Evolutionary conservation across 2,113 vertebrate genomes (phyloP), one percentile per base, ranked within the genome.

Genomic region (Zapornia atra): DNA sequence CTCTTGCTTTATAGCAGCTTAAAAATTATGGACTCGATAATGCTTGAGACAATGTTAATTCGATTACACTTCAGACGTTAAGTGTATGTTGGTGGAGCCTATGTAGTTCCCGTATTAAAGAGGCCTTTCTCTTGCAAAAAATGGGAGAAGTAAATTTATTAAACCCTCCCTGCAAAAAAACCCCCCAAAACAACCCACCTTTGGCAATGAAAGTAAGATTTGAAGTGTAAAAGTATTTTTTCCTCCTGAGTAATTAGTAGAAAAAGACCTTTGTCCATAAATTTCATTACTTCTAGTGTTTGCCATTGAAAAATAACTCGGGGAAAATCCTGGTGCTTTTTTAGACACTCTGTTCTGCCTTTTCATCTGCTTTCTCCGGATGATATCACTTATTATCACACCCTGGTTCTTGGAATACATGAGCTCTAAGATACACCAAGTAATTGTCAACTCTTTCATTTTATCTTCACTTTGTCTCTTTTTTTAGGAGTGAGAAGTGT

Each of bases 381-480:
- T 83, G 53, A 88, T 44, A 60, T 82, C 26, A 51, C 38, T 56
- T 83, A 26, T 4, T 89, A 53, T 86, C 0, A 0, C 79, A 90
- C 42, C 20, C 53, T 88, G 38, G 17, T 85, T 90, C 59, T 80
- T 93, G 51, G 68, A 88, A 64, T 66, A 75, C 25, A 16, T 68
- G 60, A 75, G 38, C 60, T 86, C 66, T 90, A 76, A 86, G 56
- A 82, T 64, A 44, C 61, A 91, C 65, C 44, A 86, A 59, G 34
- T 61, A 86, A 60, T 79, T 92, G 81, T 95, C 91, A 95, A 42
- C 34, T 79, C 53, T 94, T 96, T 89, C 86, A 61, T 95, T 96
- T 91, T 84, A 38, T 96, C 81, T 91, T 95, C 81, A 44, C 28
- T 92, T 95, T 89, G 89, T 94, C 94, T 95, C 73, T 63, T 89